Percentiles rank a stretch among this genome's conserved stretches.
phyloP scores from a whole-genome alignment of 2,113 vertebrate species.

The Platysteira castanea region DNA sequence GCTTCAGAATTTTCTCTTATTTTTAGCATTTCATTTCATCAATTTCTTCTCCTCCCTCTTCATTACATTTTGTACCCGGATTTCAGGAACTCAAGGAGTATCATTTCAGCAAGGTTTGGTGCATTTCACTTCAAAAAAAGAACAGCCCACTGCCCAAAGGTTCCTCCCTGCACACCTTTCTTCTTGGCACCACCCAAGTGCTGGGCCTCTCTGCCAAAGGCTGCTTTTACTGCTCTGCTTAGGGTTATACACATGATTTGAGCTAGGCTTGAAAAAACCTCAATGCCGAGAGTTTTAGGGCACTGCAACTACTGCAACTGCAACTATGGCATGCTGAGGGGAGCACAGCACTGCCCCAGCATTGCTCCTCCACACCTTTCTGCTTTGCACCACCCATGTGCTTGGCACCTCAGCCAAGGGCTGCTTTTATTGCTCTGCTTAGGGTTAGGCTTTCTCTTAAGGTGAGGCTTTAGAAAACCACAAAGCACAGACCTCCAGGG shows the following conservation, averaged over 20 bases:
- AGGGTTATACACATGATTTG: background rate
- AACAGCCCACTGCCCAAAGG: background rate
- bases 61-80: background rate
- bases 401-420: background rate
- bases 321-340: background rate
- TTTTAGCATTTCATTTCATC: background rate
- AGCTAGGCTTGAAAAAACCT: background rate
- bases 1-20: background rate
- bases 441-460: background rate
- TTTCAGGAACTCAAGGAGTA: background rate
- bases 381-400: background rate
- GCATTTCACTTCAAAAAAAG: background rate
- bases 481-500: background rate
- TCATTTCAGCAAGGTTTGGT: background rate
- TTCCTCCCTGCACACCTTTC: background rate
- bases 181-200: background rate
- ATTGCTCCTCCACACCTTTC: background rate
- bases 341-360: background rate
- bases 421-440: background rate
- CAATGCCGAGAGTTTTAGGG: background rate
- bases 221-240: background rate
- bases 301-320: no score
- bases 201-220: background rate
- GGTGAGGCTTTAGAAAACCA: background rate
- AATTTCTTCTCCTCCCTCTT: background rate